Conservation (phyloP, 2,797 vertebrate genomes). For the Crypturellus tataupa region DNA sequence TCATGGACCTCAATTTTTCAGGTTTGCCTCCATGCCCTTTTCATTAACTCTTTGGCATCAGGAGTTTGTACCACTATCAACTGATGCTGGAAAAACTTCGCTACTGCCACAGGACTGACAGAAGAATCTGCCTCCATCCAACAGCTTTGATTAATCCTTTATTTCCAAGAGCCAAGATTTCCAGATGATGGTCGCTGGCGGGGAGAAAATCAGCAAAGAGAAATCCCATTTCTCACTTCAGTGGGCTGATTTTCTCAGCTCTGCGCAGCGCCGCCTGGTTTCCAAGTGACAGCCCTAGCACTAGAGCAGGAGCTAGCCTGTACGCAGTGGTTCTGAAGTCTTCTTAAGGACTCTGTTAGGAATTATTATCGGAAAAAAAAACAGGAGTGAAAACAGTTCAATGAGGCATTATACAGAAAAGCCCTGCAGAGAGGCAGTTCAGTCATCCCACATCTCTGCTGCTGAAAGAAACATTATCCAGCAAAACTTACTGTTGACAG, state of each 20-base stretch:
- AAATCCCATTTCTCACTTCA: constrained; percentile 39
- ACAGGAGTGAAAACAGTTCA: background rate
- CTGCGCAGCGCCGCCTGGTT: rapidly evolving
- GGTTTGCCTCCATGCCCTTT: background rate
- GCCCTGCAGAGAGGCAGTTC: background rate
- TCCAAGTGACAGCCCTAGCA: rapidly evolving
- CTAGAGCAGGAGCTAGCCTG: background rate
- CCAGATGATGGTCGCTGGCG: background rate
- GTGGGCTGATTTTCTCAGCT: constrained; percentile 1
- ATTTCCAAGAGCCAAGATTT: background rate
- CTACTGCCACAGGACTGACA: background rate
- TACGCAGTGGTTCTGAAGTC: background rate
- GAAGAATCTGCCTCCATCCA: background rate
- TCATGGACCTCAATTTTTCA: background rate
- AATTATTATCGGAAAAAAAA: background rate
- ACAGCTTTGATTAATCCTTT: background rate
- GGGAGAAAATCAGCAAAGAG: background rate
- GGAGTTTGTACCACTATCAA: background rate
- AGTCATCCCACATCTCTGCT: background rate
- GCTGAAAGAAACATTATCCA: background rate
- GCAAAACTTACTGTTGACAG: background rate
- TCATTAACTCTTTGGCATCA: background rate
- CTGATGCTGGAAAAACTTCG: background rate
- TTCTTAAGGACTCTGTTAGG: background rate
- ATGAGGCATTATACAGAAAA: background rate